Evolutionary conservation across 2,113 vertebrate genomes (phyloP).

Genomic region (Ammodytes marinus): DNA sequence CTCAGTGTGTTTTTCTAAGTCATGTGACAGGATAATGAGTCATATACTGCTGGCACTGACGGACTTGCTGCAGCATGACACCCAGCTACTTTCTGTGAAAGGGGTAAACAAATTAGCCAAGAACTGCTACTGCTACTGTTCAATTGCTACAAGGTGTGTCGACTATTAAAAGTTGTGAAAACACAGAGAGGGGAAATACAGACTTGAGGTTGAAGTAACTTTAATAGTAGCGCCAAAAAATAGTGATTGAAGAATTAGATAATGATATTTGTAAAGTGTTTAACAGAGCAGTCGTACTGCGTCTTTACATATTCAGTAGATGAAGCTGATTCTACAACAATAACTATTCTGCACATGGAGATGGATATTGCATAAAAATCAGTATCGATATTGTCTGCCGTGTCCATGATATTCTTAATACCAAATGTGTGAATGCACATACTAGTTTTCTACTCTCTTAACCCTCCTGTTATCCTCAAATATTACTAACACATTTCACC

Average conservation of each 20-base stretch:
- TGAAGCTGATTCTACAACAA: too few relatives aligned
- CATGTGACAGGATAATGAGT: not conserved
- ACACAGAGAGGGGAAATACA: not conserved
- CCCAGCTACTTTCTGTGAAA: not conserved
- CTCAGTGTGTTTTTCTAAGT: not conserved
- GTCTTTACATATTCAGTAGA: too few relatives aligned
- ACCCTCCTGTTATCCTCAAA: too few relatives aligned
- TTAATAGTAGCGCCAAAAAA: not conserved
- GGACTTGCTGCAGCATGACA: not conserved
- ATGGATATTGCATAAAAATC: too few relatives aligned
- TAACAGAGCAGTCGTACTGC: too few relatives aligned
- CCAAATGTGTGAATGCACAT: not conserved
- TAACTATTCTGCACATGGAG: too few relatives aligned
- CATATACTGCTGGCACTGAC: not conserved
- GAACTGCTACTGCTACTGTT: not conserved
- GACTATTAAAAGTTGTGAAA: not conserved
- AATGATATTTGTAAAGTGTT: too few relatives aligned
- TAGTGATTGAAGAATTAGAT: not conserved
- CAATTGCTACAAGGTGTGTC: not conserved
- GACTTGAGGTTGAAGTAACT: not conserved
- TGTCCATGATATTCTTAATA: not conserved
- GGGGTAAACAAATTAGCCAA: not conserved
- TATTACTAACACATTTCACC: too few relatives aligned
- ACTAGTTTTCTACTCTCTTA: not conserved
- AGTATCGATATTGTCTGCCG: too few relatives aligned